phyloP scores from a whole-genome alignment of 1,140 invertebrate genomes.

The Drosophila takahashii region DNA sequence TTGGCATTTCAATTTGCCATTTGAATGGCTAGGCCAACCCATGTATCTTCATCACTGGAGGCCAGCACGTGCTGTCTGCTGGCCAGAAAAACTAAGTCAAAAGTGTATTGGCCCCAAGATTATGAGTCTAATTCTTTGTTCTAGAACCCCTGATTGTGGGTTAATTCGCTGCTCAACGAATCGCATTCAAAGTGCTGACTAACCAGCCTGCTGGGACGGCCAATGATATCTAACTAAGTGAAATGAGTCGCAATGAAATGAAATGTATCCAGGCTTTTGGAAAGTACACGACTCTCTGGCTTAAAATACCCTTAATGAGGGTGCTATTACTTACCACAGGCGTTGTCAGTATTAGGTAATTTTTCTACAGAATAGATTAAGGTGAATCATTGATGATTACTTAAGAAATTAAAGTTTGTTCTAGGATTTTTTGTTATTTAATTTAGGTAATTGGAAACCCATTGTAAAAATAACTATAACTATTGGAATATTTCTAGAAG shows the following conservation, averaged over 20 bases:
- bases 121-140: constrained; percentile 33
- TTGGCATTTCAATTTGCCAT: constrained; percentile 52
- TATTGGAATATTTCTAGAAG: too few relatives aligned
- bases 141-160: constrained; percentile 33
- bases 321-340: neutral
- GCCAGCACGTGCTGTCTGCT: constrained; percentile 44
- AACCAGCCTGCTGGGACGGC: constrained; percentile 51
- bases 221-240: constrained; percentile 51
- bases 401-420: neutral
- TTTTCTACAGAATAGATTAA: neutral
- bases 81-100: constrained; percentile 23
- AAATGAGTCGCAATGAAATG: constrained; percentile 67
- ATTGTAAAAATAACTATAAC: too few relatives aligned
- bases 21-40: constrained; percentile 16
- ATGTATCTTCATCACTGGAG: constrained; percentile 28
- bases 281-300: constrained; percentile 45
- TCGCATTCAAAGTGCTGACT: constrained; percentile 60
- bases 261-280: constrained; percentile 66
- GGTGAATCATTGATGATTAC: neutral
- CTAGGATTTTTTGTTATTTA: neutral
- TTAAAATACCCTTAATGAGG: constrained; percentile 17
- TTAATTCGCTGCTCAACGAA: constrained; percentile 25
- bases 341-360: neutral
- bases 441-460: too few relatives aligned
- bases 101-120: neutral